Base-by-base conservation (phyloP, 1,140 invertebrate genomes). In the Plectus sambesii region DNA sequence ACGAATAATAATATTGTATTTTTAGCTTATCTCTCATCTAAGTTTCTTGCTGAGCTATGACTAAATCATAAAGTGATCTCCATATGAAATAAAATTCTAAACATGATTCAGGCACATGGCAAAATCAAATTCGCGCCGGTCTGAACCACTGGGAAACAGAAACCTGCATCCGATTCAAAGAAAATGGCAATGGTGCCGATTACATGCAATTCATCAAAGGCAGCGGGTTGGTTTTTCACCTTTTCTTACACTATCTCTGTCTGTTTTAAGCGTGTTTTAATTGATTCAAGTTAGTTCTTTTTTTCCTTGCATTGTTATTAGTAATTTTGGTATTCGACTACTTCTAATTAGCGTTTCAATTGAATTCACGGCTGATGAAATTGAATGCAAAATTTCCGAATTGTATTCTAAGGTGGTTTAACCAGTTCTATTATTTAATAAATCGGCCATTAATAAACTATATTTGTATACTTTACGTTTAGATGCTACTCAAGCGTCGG, bases 401-500 rank as follows among this genome's bases (percentile, higher is more conserved):
- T n/a, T n/a, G n/a, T n/a, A n/a, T n/a, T n/a, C n/a, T n/a, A n/a
- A n/a, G n/a, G n/a, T n/a, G n/a, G n/a, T n/a, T n/a, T n/a, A n/a
- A n/a, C n/a, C n/a, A n/a, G n/a, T n/a, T n/a, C n/a, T n/a, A n/a
- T n/a, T n/a, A n/a, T n/a, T n/a, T n/a, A n/a, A n/a, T n/a, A n/a
- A n/a, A n/a, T n/a, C n/a, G n/a, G n/a, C n/a, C n/a, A n/a, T n/a
- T n/a, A n/a, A n/a, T n/a, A n/a, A n/a, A n/a, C n/a, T n/a, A n/a
- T n/a, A n/a, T n/a, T n/a, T n/a, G n/a, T n/a, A n/a, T n/a, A n/a
- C n/a, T n/a, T n/a, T n/a, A n/a, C n/a, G n/a, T n/a, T n/a, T n/a
- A n/a, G n/a, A n/a, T 66, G 63, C 35, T 66, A 62, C 61, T 68
- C 64, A 4, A 62, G 61, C 42, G 65, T 66, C 24, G 63, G 63